A percentile compares a stretch with the other conserved stretches of the same genome.
These are phyloP conservation scores for Blera fallax DNA, from an alignment of 2,888 invertebrate species.

Conservation along the genomic window DNA sequence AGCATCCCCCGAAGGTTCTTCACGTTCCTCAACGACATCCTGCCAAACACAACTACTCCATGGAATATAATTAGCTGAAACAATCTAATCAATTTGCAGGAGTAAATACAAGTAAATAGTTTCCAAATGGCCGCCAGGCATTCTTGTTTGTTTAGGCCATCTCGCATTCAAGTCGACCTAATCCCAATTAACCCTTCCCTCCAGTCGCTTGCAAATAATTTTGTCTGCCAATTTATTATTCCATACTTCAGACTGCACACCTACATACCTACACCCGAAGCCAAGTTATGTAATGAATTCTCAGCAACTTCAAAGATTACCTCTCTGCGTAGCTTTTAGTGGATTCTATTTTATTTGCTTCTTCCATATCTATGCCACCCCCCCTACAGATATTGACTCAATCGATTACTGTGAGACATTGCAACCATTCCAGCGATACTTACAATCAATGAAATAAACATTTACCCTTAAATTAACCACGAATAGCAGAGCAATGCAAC, in stretches of 20 bases:
- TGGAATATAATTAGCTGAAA: conserved; percentile 63
- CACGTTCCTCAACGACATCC: neutral
- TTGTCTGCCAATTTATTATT: conserved; percentile 61
- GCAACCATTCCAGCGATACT: neutral
- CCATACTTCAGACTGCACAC: neutral
- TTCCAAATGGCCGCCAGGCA: conserved; percentile 54
- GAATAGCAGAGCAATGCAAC: conserved; percentile 30
- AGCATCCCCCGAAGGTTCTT: neutral
- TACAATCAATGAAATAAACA: conserved; percentile 71
- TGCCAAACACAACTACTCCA: conserved; percentile 12
- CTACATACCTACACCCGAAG: neutral
- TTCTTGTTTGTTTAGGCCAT: conserved; percentile 65
- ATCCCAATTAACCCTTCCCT: conserved; percentile 71
- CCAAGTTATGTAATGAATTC: conserved; percentile 65
- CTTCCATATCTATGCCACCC: neutral
- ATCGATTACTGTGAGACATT: conserved; percentile 52
- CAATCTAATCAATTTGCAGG: conserved; percentile 70
- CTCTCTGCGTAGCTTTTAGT: neutral
- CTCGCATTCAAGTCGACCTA: conserved; percentile 54
- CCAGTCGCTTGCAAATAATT: conserved; percentile 46
- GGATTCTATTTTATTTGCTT: neutral
- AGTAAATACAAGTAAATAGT: conserved; percentile 62
- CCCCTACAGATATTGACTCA: conserved; percentile 47
- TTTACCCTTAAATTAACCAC: conserved; percentile 72
- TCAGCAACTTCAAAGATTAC: conserved; percentile 65